phyloP scores from a whole-genome alignment of 2,888 invertebrate genomes.

The Megalurothrips usitatus region DNA sequence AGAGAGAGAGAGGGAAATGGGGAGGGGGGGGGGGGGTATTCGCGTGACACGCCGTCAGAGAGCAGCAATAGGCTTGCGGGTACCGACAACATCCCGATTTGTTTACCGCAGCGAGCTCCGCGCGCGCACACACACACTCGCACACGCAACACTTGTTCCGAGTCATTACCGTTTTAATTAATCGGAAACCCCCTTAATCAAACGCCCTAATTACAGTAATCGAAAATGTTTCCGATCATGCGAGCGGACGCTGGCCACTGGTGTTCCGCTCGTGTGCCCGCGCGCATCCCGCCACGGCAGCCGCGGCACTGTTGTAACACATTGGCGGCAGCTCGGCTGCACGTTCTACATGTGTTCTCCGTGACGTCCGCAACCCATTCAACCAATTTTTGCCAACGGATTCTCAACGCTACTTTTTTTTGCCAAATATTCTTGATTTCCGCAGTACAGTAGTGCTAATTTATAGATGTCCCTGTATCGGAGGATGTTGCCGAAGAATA shows the following conservation, averaged over 20 bases:
- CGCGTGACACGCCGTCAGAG: neutral
- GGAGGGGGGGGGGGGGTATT: neutral
- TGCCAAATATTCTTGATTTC: no score
- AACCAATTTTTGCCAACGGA: no score
- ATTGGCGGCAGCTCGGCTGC: neutral
- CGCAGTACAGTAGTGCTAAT: no score
- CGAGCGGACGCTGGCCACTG: neutral
- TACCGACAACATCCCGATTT: conserved; percentile 20
- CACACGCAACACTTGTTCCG: neutral
- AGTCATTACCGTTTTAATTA: conserved; percentile 27
- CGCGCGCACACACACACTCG: no score
- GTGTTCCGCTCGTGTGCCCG: conserved; percentile 14
- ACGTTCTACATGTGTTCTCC: neutral
- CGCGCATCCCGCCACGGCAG: neutral
- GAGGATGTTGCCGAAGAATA: neutral
- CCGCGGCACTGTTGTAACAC: neutral
- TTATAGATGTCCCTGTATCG: neutral
- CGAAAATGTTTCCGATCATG: conserved; percentile 2
- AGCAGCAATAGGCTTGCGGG: neutral
- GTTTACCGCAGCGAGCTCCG: neutral
- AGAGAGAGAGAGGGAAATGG: neutral
- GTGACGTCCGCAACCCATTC: no score
- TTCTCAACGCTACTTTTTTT: neutral
- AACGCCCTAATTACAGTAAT: conserved; percentile 13
- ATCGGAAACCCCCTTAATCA: conserved; percentile 22